These are phyloP conservation scores for Pholis gunnellus DNA, from an alignment of 2,113 vertebrate genomes.

Conservation along the genomic window DNA sequence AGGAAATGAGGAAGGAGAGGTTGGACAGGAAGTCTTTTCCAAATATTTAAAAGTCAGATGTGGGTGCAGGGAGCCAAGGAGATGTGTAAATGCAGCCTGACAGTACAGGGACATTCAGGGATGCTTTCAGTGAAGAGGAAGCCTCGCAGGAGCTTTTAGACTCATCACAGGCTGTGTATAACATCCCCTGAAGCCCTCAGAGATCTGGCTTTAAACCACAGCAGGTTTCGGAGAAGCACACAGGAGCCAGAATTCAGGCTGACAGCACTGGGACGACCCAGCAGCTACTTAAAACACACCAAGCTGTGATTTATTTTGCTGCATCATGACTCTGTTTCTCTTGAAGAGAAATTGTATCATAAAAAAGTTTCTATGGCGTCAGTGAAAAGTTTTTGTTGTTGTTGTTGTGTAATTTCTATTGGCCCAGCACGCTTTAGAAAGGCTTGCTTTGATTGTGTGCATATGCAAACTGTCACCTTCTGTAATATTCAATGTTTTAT, in stretches of 20 bases:
- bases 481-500: background rate
- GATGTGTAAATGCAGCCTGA: slow-evolving; percentile 31
- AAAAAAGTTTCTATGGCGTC: background rate
- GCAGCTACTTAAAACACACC: background rate
- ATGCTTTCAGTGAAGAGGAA: slow-evolving; percentile 10
- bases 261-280: background rate
- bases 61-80: background rate
- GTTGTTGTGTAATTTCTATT: background rate
- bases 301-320: slow-evolving; percentile 17
- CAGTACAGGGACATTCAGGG: slow-evolving; percentile 10
- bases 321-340: background rate
- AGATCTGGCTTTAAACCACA: slow-evolving; percentile 35
- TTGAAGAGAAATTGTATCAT: background rate
- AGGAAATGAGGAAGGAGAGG: background rate
- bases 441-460: background rate
- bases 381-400: background rate
- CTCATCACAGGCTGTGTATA: slow-evolving; percentile 7
- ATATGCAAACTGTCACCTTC: background rate
- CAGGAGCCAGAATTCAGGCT: slow-evolving; percentile 9
- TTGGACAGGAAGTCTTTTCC: background rate
- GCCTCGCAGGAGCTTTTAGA: slow-evolving; percentile 38
- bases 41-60: slow-evolving; percentile 12
- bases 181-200: slow-evolving; percentile 25
- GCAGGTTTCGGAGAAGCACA: slow-evolving; percentile 29
- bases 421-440: background rate